Base-by-base conservation (phyloP, 1,140 invertebrate genomes). In the Dendroctonus ponderosae region DNA sequence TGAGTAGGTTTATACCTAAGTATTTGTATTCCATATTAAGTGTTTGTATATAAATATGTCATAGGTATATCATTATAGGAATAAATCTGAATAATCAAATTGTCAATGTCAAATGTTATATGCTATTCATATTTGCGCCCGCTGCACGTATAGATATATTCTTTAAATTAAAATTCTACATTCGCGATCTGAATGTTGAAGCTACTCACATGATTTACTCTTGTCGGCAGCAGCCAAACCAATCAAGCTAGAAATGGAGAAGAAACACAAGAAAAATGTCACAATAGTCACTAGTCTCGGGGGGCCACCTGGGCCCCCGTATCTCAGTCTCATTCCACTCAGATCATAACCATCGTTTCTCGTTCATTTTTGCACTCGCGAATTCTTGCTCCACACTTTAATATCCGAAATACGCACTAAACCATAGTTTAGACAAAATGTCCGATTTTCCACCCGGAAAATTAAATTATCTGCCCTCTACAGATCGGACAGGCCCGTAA, bases 141-240 rank as follows among this genome's bases (percentile, higher is more conserved):
- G 26, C 26, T 26, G 26, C 26, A 26, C 26, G 26, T 3, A 26
- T 26, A 26, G 26, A 26, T 26, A 26, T 26, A 26, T 26, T 26
- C 26, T 26, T 26, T 26, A 26, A 26, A 2, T 26, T 26, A 2
- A 26, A 26, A 26, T 26, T 26, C 26, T 26, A 26, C 3, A 26
- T 26, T 26, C 26, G 26, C 3, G 26, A 26, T 26, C 26, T 26
- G 26, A 26, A 26, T 26, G 26, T 26, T 26, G 26, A 26, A 51
- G 12, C 15, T 58, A 74, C 75, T 76, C 71, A 76, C 75, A 76
- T 42, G 72, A 74, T 69, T 76, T 76, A 60, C 70, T 76, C 66
- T 76, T 76, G 41, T 76, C 75, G 9, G 72, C 73, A 11, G 38
- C 14, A 38, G 66, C 68, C 15, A 56, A 39, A 9, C 51, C 52